Evolutionary conservation across 2,888 invertebrate species (phyloP).

Genomic region (Pteria penguin): DNA sequence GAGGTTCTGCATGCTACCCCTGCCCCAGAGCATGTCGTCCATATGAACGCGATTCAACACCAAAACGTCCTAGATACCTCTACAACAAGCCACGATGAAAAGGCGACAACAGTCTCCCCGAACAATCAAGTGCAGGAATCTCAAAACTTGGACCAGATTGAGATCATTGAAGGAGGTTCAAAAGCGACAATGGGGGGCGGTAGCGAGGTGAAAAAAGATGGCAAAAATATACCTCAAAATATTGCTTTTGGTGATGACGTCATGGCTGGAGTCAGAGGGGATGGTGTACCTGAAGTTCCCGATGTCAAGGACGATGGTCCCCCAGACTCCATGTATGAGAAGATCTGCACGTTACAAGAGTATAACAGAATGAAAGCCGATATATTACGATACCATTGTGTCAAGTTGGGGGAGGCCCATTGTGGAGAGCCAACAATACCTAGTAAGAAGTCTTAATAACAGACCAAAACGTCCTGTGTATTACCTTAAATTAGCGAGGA

Average conservation of each 20-base stretch:
- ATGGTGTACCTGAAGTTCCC: conserved; percentile 10
- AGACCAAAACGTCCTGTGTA: too few species aligned
- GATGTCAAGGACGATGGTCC: conserved; percentile 13
- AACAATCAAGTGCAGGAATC: background rate
- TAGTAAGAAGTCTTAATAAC: too few species aligned
- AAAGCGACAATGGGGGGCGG: background rate
- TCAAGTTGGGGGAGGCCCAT: conserved; percentile 67
- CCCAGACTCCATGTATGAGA: conserved; percentile 20
- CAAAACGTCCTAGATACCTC: too few species aligned
- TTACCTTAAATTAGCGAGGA: too few species aligned
- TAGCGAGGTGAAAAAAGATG: background rate
- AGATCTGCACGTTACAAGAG: conserved; percentile 61
- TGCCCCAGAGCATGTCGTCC: too few species aligned
- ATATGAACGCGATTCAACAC: too few species aligned
- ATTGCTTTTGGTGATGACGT: background rate
- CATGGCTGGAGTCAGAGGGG: background rate
- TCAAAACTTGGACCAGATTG: background rate
- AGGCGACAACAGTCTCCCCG: too few species aligned
- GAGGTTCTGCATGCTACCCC: too few species aligned
- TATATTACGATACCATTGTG: conserved; percentile 71
- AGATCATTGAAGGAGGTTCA: background rate
- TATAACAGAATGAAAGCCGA: conserved; percentile 70
- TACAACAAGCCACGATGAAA: too few species aligned
- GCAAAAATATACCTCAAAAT: too few species aligned
- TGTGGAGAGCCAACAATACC: conserved; percentile 54